Evolutionary conservation across 2,888 invertebrate genomes (phyloP).

Genomic region (Plebejus argus): DNA sequence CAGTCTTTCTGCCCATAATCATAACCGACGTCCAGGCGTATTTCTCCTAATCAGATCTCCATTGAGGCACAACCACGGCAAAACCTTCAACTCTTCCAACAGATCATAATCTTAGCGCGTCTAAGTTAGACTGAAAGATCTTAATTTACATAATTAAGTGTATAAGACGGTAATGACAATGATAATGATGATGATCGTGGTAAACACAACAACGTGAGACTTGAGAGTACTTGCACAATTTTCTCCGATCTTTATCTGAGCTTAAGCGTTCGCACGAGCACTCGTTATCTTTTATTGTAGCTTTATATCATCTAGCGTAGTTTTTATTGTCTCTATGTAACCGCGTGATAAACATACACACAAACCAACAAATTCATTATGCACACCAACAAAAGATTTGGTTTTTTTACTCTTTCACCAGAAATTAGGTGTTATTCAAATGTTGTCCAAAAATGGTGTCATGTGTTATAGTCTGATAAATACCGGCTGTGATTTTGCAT

Average conservation of each 20-base stretch:
- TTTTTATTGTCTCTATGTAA: not conserved
- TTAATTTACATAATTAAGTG: slow-evolving; percentile 4
- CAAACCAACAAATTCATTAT: not conserved
- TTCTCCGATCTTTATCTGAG: slow-evolving; percentile 22
- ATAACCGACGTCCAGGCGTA: too few species aligned
- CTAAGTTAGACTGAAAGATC: not conserved
- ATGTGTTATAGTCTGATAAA: not conserved
- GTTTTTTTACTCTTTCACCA: not conserved
- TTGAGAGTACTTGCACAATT: slow-evolving; percentile 12
- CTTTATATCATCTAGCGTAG: slow-evolving; percentile 5
- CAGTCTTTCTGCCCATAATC: too few species aligned
- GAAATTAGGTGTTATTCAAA: not conserved
- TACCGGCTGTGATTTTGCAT: not conserved
- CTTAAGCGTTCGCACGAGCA: slow-evolving; percentile 18
- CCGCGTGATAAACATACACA: not conserved
- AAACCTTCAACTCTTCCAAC: too few species aligned
- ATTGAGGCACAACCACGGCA: too few species aligned
- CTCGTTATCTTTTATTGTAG: slow-evolving; percentile 24
- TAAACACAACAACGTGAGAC: slow-evolving; percentile 19
- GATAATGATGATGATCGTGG: not conserved
- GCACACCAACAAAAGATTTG: not conserved
- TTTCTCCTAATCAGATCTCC: too few species aligned
- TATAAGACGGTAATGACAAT: not conserved
- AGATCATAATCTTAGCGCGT: not conserved
- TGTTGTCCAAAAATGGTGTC: not conserved